Percentiles rank a stretch among this genome's conserved stretches.
Conservation (phyloP, 2,888 invertebrate species). For the Strigamia crassipes region DNA sequence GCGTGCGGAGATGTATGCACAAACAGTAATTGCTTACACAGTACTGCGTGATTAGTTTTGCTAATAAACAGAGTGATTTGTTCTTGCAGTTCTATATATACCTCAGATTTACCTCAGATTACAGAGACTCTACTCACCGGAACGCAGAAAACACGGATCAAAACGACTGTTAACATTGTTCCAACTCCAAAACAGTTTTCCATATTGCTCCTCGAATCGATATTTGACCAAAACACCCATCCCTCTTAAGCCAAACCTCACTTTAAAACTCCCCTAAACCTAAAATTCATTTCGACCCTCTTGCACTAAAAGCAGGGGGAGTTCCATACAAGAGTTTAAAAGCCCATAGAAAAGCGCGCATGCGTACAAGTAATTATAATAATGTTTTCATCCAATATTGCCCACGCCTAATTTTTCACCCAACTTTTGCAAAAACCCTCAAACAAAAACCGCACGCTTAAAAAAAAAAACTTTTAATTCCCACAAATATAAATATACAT, state of each 20-base stretch:
- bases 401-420: not conserved
- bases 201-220: not conserved
- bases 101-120: too few relatives aligned
- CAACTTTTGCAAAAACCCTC: not conserved
- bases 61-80: too few relatives aligned
- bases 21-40: too few relatives aligned
- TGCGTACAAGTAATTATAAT: constrained; percentile 6
- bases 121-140: too few relatives aligned
- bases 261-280: not conserved
- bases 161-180: too few relatives aligned
- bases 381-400: not conserved
- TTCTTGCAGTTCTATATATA: too few relatives aligned
- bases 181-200: too few relatives aligned
- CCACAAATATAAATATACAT: not conserved
- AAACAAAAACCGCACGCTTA: not conserved
- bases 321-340: not conserved
- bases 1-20: too few relatives aligned
- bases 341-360: constrained; percentile 18
- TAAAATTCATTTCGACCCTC: not conserved
- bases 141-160: not conserved
- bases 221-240: not conserved
- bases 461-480: constrained; percentile 28
- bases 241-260: not conserved
- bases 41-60: too few relatives aligned
- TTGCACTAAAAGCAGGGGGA: constrained; percentile 5